Base-by-base conservation (phyloP, 2,797 vertebrate species). In the Naso thynnoides region DNA sequence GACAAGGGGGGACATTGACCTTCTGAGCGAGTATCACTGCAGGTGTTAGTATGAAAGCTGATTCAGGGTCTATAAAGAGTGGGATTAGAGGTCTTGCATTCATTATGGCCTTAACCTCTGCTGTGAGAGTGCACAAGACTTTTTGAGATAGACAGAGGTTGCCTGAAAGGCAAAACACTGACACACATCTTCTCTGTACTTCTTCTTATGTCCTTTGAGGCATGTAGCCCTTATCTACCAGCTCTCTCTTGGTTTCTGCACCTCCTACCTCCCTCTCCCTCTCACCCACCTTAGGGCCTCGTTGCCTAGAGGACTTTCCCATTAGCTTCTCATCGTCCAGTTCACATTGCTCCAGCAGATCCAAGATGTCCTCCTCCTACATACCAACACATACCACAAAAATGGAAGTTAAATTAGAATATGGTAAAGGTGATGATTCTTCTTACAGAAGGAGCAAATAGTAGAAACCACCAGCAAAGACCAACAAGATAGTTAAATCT, bases 301-400 rank as follows among this genome's bases (percentile, higher is more conserved):
- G 81, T 76, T 92, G 93, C 84, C 89, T 87, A 62, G 91, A 91
- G 79, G 92, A 88, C 83, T 95, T 95, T 62, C 94, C 94, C 92
- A 95, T 97, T 70, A 99, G 85, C 84, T 97, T 99, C 92, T 99
- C 97, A 56, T 99, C 97, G 48, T 99, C 97, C 90, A 99, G 94
- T 91, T 99, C 97, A 87, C 98, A 99, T 56, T 99, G 97, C 79
- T 99, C 98, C 90, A 99, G 85, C 81, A 99, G 96, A 90, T 98
- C 98, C 91, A 99, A 91, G 91, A 99, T 98, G 88, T 99, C 98
- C 93, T 99, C 98, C 75, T 99, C 98, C 98, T 99, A 94, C 94
- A 96, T 27, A 33, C 23, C 65, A 56, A 77, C 38, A 70, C 26
- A 81, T 5, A 49, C 1, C 68, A n/a, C n/a, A 0, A 75, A 76